Evolutionary conservation across 2,113 vertebrate genomes (phyloP).

Genomic region (Dasypus novemcinctus): DNA sequence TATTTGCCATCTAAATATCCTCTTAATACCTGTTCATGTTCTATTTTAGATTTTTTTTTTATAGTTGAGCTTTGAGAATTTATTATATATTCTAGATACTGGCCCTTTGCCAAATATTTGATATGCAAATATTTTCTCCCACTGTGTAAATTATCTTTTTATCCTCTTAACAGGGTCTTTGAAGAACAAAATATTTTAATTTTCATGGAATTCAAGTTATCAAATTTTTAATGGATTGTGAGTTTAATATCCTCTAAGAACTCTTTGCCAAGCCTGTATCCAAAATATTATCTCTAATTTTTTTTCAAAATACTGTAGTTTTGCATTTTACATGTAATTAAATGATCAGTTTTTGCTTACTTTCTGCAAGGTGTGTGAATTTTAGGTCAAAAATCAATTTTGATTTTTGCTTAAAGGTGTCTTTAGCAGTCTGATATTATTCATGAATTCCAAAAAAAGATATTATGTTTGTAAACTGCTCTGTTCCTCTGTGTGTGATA

Average conservation of each 20-base stretch:
- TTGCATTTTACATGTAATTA: background rate
- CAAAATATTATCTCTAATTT: background rate
- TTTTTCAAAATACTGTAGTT: background rate
- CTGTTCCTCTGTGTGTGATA: too few relatives aligned
- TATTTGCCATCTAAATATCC: background rate
- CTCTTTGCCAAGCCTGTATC: background rate
- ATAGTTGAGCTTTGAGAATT: background rate
- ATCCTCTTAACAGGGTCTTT: background rate
- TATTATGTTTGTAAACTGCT: too few relatives aligned
- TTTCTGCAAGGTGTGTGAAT: background rate
- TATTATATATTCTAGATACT: background rate
- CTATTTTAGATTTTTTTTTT: background rate
- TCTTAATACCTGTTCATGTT: background rate
- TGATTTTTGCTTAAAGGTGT: background rate
- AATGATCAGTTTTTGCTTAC: background rate
- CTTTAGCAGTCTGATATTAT: too few relatives aligned
- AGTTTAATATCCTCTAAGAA: background rate
- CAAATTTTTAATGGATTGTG: background rate
- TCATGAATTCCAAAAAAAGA: too few relatives aligned
- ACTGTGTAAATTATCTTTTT: background rate
- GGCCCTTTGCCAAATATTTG: background rate
- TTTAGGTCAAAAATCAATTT: background rate
- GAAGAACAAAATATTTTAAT: background rate
- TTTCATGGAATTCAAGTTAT: background rate
- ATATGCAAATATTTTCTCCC: background rate